Evolutionary conservation across 1,140 invertebrate genomes (phyloP).

Genomic region (Acromyrmex charruanus): DNA sequence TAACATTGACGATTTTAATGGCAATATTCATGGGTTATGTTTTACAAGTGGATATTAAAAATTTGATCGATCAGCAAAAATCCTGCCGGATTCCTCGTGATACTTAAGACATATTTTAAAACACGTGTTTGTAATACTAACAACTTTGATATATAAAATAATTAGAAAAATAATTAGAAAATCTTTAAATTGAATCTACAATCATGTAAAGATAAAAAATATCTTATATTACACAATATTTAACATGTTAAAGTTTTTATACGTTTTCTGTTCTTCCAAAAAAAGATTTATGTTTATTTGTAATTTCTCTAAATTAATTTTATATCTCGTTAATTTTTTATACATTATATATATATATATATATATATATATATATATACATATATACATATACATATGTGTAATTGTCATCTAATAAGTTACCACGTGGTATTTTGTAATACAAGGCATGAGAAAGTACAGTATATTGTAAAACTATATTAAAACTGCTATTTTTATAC

Average conservation of each 20-base stretch:
- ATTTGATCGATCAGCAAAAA: conserved; percentile 56
- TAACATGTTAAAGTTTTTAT: conserved; percentile 16
- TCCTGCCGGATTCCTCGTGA: conserved; percentile 61
- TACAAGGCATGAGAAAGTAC: background rate
- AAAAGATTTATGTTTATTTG: conserved; percentile 45
- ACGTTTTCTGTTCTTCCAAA: conserved; percentile 50
- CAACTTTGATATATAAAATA: conserved; percentile 29
- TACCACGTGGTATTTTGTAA: conserved; percentile 20
- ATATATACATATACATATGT: conserved; percentile 1
- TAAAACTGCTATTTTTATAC: conserved; percentile 52
- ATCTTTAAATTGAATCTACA: conserved; percentile 36
- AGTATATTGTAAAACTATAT: conserved; percentile 17
- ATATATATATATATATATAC: background rate
- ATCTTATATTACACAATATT: conserved; percentile 10
- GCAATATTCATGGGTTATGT: conserved; percentile 77
- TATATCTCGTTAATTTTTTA: conserved; percentile 18
- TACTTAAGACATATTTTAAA: conserved; percentile 17
- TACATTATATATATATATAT: background rate
- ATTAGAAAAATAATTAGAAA: conserved; percentile 39
- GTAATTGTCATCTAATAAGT: conserved; percentile 29
- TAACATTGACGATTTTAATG: conserved; percentile 79
- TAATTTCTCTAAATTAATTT: conserved; percentile 28
- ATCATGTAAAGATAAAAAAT: conserved; percentile 16
- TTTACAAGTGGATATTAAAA: conserved; percentile 74
- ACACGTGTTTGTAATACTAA: conserved; percentile 13